Base-by-base conservation (phyloP, 1,140 invertebrate genomes). In the Panulirus ornatus region DNA sequence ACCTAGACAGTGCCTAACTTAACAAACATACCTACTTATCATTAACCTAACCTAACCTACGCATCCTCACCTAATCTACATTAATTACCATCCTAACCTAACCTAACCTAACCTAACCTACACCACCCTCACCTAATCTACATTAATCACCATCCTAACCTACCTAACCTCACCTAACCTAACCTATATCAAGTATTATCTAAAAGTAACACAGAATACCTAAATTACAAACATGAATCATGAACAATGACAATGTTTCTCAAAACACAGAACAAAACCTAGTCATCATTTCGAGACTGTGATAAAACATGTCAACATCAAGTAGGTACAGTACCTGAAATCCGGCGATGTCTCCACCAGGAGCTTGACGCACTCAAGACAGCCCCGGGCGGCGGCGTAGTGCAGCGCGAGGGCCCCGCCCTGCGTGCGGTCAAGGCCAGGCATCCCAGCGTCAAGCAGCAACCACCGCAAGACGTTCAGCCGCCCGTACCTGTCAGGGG, bases 341-440 rank as follows among this genome's bases (percentile, higher is more conserved):
- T 97, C 96, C 0, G 93, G 92, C 76, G 96, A 93, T 54, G 96
- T 96, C 93, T 97, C 96, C 19, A 97, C 95, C 19, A 98, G 94
- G 19, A 97, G 94, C 92, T 96, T 95, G 85, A 97, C 97, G 93
- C 97, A 97, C 93, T 97, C 97, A 73, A 97, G 94, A 93, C 97
- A 97, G 66, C 97, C 97, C 88, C 97, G 94, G 75, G 97, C 97
- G 34, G 97, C 97, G 0, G 97, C 97, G 94, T 97, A 97, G 93
- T 97, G 97, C 75, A 98, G 95, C 85, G 97, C 97, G 86, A 97
- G 94, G 58, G 96, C 96, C 8, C 94, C 94, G 3, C 91, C 92
- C 71, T 88, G 84, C 27, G 90, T 91, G 5, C 79, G 94, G 92
- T 95, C 95, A 88, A 95, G 92, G 34, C 95, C 94, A 84, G 95